Percentiles rank a stretch among this genome's conserved stretches.
Evolutionary conservation across 2,888 invertebrate species (phyloP).

Genomic region (Anorthoa munda): DNA sequence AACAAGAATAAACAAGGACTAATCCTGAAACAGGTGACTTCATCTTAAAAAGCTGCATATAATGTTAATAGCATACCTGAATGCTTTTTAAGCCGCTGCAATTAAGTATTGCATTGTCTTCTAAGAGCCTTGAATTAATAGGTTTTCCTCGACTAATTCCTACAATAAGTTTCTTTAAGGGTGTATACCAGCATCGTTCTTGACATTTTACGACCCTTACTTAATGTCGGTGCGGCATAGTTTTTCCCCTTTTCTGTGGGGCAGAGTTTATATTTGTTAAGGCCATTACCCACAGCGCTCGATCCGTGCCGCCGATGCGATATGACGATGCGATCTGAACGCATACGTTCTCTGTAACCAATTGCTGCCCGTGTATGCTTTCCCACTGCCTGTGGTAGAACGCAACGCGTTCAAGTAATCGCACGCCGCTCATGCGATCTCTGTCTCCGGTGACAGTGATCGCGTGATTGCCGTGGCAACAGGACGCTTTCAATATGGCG

Average conservation of each 20-base stretch:
- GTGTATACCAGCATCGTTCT: background rate
- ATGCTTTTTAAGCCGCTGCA: slow-evolving; percentile 9
- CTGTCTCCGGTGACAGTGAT: too few species aligned
- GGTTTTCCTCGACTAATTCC: background rate
- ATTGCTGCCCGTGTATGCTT: too few species aligned
- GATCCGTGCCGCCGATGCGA: too few species aligned
- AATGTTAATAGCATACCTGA: slow-evolving; percentile 1
- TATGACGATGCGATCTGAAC: too few species aligned
- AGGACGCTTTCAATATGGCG: too few species aligned
- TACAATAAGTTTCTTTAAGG: slow-evolving; percentile 2
- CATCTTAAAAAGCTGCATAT: background rate
- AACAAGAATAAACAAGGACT: background rate
- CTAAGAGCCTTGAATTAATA: slow-evolving; percentile 1
- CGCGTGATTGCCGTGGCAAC: too few species aligned
- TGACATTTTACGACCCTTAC: background rate
- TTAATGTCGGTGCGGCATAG: background rate
- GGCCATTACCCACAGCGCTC: too few species aligned
- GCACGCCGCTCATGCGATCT: too few species aligned
- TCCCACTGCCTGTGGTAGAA: too few species aligned
- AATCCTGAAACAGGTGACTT: background rate
- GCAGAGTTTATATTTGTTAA: background rate
- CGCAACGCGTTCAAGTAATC: too few species aligned
- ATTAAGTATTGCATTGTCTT: slow-evolving; percentile 15
- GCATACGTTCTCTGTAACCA: too few species aligned
- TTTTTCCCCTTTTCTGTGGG: too few species aligned